Evolutionary conservation across 2,888 invertebrate genomes (phyloP).

Genomic region (Nephrotoma appendiculata): DNA sequence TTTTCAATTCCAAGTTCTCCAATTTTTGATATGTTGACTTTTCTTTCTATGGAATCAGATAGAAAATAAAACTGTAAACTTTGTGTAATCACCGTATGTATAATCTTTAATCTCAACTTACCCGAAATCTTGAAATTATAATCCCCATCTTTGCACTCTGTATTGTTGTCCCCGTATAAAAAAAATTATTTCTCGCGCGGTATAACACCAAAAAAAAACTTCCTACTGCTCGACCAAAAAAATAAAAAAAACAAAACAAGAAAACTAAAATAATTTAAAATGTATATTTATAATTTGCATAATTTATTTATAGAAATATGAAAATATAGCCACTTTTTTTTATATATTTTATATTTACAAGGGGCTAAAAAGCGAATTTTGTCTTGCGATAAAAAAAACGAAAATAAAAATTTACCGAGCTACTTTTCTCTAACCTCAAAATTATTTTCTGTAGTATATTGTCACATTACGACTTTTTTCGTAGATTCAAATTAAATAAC

Average conservation of each 20-base stretch:
- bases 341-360: neutral
- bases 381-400: neutral
- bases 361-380: neutral
- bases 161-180: neutral
- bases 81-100: neutral
- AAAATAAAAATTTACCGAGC: neutral
- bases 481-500: neutral
- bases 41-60: slow-evolving; percentile 30
- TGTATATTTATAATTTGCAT: neutral
- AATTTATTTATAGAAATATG: neutral
- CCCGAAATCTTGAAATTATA: slow-evolving; percentile 51
- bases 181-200: neutral
- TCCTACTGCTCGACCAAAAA: neutral
- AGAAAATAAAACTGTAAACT: slow-evolving; percentile 8
- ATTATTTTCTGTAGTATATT: neutral
- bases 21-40: slow-evolving; percentile 38
- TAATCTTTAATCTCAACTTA: slow-evolving; percentile 31
- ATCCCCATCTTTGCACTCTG: slow-evolving; percentile 41
- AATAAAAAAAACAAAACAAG: neutral
- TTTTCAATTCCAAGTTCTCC: slow-evolving; percentile 63
- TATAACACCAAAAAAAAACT: neutral
- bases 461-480: neutral
- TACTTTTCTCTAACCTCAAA: neutral
- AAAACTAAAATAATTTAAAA: neutral
- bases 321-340: neutral